A percentile compares a stretch with the other conserved stretches of the same genome.
Conservation (phyloP, 2,888 invertebrate genomes). For the Piscicola geometra region DNA sequence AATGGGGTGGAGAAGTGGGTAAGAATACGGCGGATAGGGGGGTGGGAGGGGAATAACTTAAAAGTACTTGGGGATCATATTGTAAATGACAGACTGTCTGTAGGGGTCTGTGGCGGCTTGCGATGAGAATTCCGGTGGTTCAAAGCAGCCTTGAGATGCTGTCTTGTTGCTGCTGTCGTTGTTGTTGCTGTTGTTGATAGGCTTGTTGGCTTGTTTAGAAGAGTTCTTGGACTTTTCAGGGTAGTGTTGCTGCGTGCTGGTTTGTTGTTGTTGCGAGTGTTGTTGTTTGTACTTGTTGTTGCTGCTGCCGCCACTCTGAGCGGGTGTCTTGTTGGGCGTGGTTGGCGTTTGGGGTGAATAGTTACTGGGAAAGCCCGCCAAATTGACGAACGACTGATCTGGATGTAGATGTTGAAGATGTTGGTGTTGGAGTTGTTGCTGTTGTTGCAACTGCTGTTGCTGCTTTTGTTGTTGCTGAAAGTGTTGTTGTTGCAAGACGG, state of each 20-base stretch:
- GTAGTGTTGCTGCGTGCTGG: background rate
- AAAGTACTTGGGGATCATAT: slow-evolving; percentile 53
- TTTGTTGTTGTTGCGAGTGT: slow-evolving; percentile 1
- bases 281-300: background rate
- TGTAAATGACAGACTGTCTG: slow-evolving; percentile 51
- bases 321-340: slow-evolving; percentile 17
- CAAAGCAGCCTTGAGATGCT: background rate
- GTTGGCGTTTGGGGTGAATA: background rate
- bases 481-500: slow-evolving; percentile 49
- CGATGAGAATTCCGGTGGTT: background rate
- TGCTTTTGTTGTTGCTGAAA: slow-evolving; percentile 48
- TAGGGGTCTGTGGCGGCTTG: slow-evolving; percentile 48
- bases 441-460: slow-evolving; percentile 39
- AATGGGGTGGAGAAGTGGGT: too few species aligned
- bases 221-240: background rate
- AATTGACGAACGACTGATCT: slow-evolving; percentile 25
- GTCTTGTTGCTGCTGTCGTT: background rate
- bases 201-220: background rate
- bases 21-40: too few species aligned
- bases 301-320: too few species aligned
- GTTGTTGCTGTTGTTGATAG: slow-evolving; percentile 6
- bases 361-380: background rate
- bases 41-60: too few species aligned
- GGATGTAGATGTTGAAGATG: slow-evolving; percentile 7
- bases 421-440: slow-evolving; percentile 51